Base-by-base conservation (phyloP, 2,888 invertebrate genomes). In the Gasteruption jaculator region DNA sequence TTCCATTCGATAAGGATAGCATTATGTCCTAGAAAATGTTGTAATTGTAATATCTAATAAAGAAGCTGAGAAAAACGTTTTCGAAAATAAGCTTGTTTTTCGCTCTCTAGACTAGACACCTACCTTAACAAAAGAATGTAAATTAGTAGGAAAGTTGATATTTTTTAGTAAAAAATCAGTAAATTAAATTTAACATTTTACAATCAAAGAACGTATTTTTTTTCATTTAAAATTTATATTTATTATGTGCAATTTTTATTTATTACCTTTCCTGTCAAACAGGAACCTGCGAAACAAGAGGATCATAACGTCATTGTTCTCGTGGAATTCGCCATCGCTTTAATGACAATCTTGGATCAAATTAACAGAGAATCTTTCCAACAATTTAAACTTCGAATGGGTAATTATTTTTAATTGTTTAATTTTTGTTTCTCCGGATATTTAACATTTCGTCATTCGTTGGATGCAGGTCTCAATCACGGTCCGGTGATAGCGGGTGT, bases 361-460 rank as follows among this genome's bases (percentile, higher is more conserved):
- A 91, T 97, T 63, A 97, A 97, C 73, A 79, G 89, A 55, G 94
- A 96, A 72, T 94, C 95, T 16, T 96, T 96, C 71, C 96, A 97
- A 74, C 81, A 93, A 60, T 97, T 97, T 69, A 88, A 91, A 62
- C 77, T 97, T 18, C 79, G 95, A 71, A 91, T 96, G 68, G 97
- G 92, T 90, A 65, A 73, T 78, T 65, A 22, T 15, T 8, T 38
- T 26, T 8, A 5, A 12, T 16, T 32, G 32, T 41, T 8, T 27
- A 21, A 6, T 22, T 6, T 36, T n/a, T 25, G 7, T 36, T 25
- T 14, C 5, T 2, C 27, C 11, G 16, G 11, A 29, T 4, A 10
- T n/a, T n/a, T 15, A 37, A 27, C 14, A 0, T 33, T 40, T 41
- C 40, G 51, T 57, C 7, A n/a, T n/a, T n/a, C n/a, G n/a, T n/a